Evolutionary conservation across 2,113 vertebrate species (phyloP), one percentile per base, ranked within the genome.

Genomic region (Cercopithecus mona): DNA sequence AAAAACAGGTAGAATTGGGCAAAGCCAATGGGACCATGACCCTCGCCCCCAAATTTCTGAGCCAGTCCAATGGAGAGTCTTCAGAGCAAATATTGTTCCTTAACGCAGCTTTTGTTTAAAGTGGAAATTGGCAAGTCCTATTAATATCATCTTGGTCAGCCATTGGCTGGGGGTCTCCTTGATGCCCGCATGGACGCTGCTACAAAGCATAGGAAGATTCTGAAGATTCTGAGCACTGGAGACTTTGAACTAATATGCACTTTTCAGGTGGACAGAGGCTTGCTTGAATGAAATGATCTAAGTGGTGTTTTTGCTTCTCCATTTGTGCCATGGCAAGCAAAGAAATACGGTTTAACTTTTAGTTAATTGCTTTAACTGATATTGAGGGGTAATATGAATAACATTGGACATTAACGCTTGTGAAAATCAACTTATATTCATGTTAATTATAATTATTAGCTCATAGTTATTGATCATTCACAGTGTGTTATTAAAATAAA

Each of bases 231-330:
- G 82, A 59, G 32, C 52, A 48, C 8, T 38, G 35, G 16, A 45
- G 23, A 32, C 32, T 13, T 35, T 76, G 27, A 78, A 6, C 8
- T 12, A 70, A 88, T 27, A 40, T 11, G 73, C 1, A 52, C 3
- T 78, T 72, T 16, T 4, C 2, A 40, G 6, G 25, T 61, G 9
- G 7, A 78, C 8, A 20, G 52, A 79, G 59, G 22, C 52, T 30
- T 52, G 3, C 35, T 3, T 13, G 0, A 1, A 64, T 79, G 25
- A 22, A 23, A 25, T 32, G 2, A 10, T 59, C 0, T 32, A 11
- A 43, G 1, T 45, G 5, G 30, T 72, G 8, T 1, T 61, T 72
- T 9, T 84, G 17, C 10, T 83, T 87, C 16, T 66, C 32, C 23
- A 66, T 55, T 45, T 75, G 16, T 32, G 8, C 20, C 38, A 59